Conservation (phyloP, 2,888 invertebrate species). For the Taphrorychus bicolor region DNA sequence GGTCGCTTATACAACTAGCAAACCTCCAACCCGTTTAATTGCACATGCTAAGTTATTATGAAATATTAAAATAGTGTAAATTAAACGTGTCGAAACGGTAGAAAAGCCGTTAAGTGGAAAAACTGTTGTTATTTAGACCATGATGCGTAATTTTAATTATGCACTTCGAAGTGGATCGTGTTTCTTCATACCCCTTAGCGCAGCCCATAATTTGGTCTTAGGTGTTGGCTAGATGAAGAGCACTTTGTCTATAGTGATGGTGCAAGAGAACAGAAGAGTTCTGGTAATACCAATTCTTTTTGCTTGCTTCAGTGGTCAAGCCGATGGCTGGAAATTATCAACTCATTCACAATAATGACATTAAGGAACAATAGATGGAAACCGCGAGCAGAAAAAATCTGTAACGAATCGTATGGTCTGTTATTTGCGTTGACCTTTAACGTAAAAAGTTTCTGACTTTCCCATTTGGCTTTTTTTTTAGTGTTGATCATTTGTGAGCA, state of each 20-base stretch:
- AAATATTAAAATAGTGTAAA: not conserved
- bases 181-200: not conserved
- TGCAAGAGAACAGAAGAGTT: not conserved
- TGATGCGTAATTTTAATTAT: not conserved
- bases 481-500: no score
- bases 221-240: not conserved
- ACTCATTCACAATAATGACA: not conserved
- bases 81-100: not conserved
- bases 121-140: conserved; percentile 3
- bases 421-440: not conserved
- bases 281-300: no score
- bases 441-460: not conserved
- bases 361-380: not conserved
- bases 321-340: not conserved
- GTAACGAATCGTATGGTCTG: not conserved
- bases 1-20: not conserved
- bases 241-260: not conserved
- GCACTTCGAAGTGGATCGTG: not conserved
- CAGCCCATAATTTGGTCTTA: not conserved
- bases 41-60: not conserved
- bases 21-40: not conserved
- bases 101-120: conserved; percentile 4
- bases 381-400: no score
- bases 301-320: no score
- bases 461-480: not conserved